Evolutionary conservation across 2,113 vertebrate species (phyloP), one percentile per base, ranked within the genome.

Genomic region (Chloropsis cyanopogon): DNA sequence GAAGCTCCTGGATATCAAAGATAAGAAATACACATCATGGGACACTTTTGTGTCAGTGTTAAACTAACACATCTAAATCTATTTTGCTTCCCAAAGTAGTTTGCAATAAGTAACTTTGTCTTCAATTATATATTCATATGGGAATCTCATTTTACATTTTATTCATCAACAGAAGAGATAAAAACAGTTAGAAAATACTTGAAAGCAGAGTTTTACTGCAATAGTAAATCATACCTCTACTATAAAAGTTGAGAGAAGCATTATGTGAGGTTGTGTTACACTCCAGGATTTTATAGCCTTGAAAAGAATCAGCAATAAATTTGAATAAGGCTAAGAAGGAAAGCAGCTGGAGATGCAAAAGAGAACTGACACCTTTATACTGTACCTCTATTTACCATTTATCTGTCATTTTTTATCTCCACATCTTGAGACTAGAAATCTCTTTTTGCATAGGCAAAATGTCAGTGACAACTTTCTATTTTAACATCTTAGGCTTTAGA

Each of bases 221-320:
- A 70, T n/a, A 90, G 79, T 97, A 96, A 97, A 96, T 97, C 94
- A 97, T 86, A 92, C 44, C 82, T 95, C 87, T 59, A 59, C 92
- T 71, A 93, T 96, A 95, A 95, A 97, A 95, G 82, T 92, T 83
- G 87, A 93, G 90, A 57, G 93, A 90, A 95, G 64, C 88, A 96
- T 95, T 94, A 96, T 96, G 95, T 86, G 52, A 93, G 79, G 88
- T 96, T 96, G 92, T 96, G 92, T 94, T 97, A 96, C 88, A 94
- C 90, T 97, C 85, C 64, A 92, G 60, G 82, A 96, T 94, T 96
- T 97, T 96, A 96, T 24, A 94, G 90, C 52, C 63, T 95, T 73
- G 79, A 90, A 96, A 95, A 95, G 87, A 95, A 63, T 64, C 82
- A 86, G 85, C 71, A 83, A 93, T 97, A 95, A 96, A 97, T 97